phyloP scores from a whole-genome alignment of 37 sponge, comb jelly and placozoan genomes.

The Cladorhizidae sp. region DNA sequence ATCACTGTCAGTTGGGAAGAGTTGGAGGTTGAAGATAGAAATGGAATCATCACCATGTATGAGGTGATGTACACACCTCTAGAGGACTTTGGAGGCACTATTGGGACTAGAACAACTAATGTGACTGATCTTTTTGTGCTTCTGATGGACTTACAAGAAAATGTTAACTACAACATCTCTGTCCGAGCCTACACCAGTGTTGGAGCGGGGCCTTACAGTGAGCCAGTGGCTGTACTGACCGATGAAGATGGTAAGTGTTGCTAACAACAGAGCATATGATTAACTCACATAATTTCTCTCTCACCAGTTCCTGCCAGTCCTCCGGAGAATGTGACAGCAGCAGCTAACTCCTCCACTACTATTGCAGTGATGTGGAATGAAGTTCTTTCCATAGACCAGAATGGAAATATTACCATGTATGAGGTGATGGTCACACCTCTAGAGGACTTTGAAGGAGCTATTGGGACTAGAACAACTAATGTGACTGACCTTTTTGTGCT shows the following conservation, averaged over 20 bases:
- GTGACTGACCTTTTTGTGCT: no score
- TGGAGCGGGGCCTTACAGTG: slow-evolving; percentile 34
- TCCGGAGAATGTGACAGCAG: no score
- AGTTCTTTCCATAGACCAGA: no score
- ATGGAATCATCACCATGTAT: slow-evolving; percentile 26
- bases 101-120: background rate
- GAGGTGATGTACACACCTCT: slow-evolving; percentile 17
- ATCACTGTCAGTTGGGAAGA: slow-evolving; percentile 18
- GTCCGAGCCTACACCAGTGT: slow-evolving; percentile 34
- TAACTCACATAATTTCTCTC: background rate
- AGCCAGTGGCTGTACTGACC: background rate
- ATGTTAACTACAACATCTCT: slow-evolving; percentile 27
- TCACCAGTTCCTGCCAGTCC: no score
- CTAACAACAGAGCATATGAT: background rate
- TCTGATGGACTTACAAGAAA: slow-evolving; percentile 14
- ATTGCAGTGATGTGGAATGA: no score
- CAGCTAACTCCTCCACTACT: no score
- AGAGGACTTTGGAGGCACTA: background rate
- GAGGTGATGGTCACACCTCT: no score
- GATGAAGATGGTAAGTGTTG: slow-evolving; percentile 21
- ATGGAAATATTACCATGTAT: no score
- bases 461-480: no score
- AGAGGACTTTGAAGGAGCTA: no score
- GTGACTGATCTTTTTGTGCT: background rate
- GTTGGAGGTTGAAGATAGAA: background rate